phyloP scores from a whole-genome alignment of 2,888 invertebrate genomes.

The Dynastes hyllus region DNA sequence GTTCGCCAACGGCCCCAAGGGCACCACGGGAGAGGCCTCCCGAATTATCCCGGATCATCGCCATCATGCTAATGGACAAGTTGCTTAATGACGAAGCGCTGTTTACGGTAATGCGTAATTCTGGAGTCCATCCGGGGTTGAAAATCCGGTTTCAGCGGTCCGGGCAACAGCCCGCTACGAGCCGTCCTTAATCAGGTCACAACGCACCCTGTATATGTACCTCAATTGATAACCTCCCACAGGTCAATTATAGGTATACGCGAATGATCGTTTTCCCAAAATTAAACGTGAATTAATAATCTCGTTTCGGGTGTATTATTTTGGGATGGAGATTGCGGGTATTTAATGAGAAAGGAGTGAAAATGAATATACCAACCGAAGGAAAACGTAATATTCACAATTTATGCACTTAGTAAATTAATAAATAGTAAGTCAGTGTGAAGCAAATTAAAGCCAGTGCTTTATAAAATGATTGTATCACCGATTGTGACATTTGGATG shows the following conservation, averaged over 20 bases:
- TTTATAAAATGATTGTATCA: too few relatives aligned
- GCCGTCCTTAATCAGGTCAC: too few relatives aligned
- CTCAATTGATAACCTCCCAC: slow-evolving; percentile 31
- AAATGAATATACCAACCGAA: too few relatives aligned
- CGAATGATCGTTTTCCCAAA: slow-evolving; percentile 40
- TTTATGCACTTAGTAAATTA: too few relatives aligned
- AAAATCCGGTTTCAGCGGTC: slow-evolving; percentile 53
- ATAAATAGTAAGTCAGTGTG: too few relatives aligned
- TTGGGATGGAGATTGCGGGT: not conserved
- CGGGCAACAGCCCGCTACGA: not conserved
- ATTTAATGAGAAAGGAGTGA: not conserved
- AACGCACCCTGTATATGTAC: slow-evolving; percentile 1
- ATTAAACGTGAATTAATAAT: slow-evolving; percentile 49
- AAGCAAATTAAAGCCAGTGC: too few relatives aligned
- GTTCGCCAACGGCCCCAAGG: slow-evolving; percentile 48
- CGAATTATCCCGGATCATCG: slow-evolving; percentile 65
- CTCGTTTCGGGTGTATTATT: not conserved
- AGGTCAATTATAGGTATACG: slow-evolving; percentile 40
- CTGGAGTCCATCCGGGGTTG: slow-evolving; percentile 55
- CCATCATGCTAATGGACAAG: slow-evolving; percentile 66
- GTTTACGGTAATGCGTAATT: slow-evolving; percentile 67
- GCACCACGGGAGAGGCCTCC: slow-evolving; percentile 60
- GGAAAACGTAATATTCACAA: too few relatives aligned
- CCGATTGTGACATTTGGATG: too few relatives aligned
- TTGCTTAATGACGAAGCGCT: slow-evolving; percentile 66